phyloP scores from a whole-genome alignment of 1,140 invertebrate genomes.

The Mya arenaria region DNA sequence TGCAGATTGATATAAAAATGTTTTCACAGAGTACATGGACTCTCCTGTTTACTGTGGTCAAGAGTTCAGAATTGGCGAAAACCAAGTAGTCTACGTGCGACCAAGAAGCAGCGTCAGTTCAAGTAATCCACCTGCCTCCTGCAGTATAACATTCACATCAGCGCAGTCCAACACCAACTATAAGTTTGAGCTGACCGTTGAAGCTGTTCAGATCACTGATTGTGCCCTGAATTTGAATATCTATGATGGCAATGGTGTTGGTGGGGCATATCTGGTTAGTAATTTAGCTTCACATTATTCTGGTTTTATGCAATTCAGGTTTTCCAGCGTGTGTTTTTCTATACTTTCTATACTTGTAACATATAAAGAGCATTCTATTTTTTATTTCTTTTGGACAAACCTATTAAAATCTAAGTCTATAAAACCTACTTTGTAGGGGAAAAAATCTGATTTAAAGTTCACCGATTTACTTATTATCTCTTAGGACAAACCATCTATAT shows the following conservation, averaged over 20 bases:
- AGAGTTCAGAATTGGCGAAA: slow-evolving; percentile 14
- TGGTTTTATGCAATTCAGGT: no score
- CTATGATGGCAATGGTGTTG: slow-evolving; percentile 31
- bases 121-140: slow-evolving; percentile 26
- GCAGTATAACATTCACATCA: slow-evolving; percentile 24
- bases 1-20: no score
- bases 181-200: slow-evolving; percentile 52
- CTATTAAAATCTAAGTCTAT: no score
- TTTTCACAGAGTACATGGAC: slow-evolving; percentile 43
- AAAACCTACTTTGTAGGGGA: no score
- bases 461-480: no score
- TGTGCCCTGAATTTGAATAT: slow-evolving; percentile 24
- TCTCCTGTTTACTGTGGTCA: slow-evolving; percentile 29
- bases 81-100: slow-evolving; percentile 11
- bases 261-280: slow-evolving; percentile 29
- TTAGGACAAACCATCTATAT: no score
- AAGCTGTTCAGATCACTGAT: slow-evolving; percentile 7
- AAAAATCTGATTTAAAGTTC: no score
- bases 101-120: slow-evolving; percentile 32
- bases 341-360: no score
- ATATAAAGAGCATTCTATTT: no score
- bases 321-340: no score
- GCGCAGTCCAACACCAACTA: slow-evolving; percentile 24
- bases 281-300: no score
- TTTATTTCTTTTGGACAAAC: no score